Conservation (phyloP, 2,113 vertebrate species). For the Hypanus sabinus region DNA sequence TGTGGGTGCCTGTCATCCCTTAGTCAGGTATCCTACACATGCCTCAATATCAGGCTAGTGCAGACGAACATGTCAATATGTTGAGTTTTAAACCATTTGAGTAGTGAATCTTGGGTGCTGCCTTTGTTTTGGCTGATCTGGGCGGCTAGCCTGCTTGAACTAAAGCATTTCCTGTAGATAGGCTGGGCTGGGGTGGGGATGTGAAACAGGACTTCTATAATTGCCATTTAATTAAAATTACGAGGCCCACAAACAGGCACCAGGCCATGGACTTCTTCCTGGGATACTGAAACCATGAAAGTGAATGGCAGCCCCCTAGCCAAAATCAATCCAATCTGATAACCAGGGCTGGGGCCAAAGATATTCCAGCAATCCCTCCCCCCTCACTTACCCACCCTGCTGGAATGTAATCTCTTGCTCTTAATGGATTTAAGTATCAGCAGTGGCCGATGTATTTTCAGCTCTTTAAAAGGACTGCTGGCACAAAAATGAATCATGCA, state of each 20-base stretch:
- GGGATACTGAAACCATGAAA: not conserved
- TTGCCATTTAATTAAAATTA: not conserved
- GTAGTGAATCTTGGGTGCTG: not conserved
- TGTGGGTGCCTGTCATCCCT: not conserved
- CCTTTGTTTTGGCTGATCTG: not conserved
- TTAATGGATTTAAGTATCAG: slow-evolving; percentile 18
- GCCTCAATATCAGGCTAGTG: not conserved
- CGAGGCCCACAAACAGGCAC: not conserved
- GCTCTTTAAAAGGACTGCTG: not conserved
- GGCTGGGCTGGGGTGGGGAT: not conserved
- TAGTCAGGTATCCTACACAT: not conserved
- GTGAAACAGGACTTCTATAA: not conserved
- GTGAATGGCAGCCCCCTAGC: not conserved
- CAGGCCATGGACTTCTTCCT: not conserved
- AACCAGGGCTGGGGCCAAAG: not conserved
- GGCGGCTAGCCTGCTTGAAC: not conserved
- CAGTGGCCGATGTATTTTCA: not conserved
- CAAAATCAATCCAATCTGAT: not conserved
- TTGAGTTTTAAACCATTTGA: not conserved
- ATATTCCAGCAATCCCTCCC: not conserved
- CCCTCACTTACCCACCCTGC: not conserved
- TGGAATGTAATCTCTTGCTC: slow-evolving; percentile 6
- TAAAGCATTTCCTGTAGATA: not conserved
- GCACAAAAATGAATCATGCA: not conserved
- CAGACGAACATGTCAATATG: not conserved